phyloP scores from a whole-genome alignment of 64 coral and sea anemone species.

The Anthopleura sola region DNA sequence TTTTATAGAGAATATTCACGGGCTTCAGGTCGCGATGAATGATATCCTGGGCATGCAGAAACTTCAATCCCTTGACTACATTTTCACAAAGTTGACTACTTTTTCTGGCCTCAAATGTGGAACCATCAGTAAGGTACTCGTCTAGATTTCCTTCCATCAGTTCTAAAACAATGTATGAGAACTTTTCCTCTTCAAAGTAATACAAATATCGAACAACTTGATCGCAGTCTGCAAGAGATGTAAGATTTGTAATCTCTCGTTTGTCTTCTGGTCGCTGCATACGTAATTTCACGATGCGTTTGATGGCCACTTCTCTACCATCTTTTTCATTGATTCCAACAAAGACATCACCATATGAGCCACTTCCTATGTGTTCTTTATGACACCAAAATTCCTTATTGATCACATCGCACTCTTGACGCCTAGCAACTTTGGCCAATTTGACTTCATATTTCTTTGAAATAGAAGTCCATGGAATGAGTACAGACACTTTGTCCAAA shows the following conservation, averaged over 20 bases:
- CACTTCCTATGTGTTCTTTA: too few relatives aligned
- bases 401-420: background rate
- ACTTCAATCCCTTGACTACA: slow-evolving; percentile 41
- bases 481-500: background rate
- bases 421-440: slow-evolving; percentile 16
- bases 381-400: too few relatives aligned
- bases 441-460: background rate
- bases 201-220: too few relatives aligned
- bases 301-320: slow-evolving; percentile 18
- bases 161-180: too few relatives aligned
- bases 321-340: too few relatives aligned
- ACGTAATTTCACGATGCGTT: background rate
- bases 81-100: slow-evolving; percentile 35
- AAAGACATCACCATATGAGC: too few relatives aligned
- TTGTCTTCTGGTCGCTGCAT: too few relatives aligned
- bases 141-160: slow-evolving; percentile 18
- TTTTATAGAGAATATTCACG: slow-evolving; percentile 66
- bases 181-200: too few relatives aligned
- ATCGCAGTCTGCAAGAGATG: too few relatives aligned
- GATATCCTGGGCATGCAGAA: slow-evolving; percentile 4
- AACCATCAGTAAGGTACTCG: background rate
- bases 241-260: too few relatives aligned
- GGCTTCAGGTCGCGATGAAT: too few relatives aligned
- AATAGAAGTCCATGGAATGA: background rate
- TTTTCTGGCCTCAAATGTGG: background rate